phyloP scores from a whole-genome alignment of 2,113 vertebrate genomes.

The Scopus umbretta region DNA sequence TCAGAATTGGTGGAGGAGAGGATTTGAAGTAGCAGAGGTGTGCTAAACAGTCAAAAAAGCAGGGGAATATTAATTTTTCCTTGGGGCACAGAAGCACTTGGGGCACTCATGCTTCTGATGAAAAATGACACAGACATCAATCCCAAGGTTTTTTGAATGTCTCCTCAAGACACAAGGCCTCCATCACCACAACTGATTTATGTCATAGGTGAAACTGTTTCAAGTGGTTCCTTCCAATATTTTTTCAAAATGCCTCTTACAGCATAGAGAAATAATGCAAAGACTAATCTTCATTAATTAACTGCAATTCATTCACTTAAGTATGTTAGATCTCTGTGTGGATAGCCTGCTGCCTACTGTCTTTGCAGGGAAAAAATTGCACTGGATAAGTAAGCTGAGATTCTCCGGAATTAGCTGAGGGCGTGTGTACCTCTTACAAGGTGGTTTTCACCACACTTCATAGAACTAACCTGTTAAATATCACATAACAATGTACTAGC shows the following conservation, averaged over 20 bases:
- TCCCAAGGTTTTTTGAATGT: background rate
- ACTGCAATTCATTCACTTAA: background rate
- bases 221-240: background rate
- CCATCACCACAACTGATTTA: background rate
- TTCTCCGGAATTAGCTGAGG: background rate
- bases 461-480: background rate
- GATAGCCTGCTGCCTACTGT: background rate
- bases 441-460: background rate
- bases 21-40: background rate
- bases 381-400: background rate
- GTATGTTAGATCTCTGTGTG: background rate
- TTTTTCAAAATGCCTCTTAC: background rate
- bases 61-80: background rate
- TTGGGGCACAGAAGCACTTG: background rate
- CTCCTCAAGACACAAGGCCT: background rate
- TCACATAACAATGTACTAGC: background rate
- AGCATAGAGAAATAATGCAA: background rate
- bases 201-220: background rate
- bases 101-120: background rate
- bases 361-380: background rate
- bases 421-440: background rate
- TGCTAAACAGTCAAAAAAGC: background rate
- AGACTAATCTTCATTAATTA: background rate
- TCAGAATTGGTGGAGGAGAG: background rate
- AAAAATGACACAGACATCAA: background rate